These are phyloP conservation scores for Athalia circularis DNA, from an alignment of 2,888 invertebrate species.

Conservation along the genomic window DNA sequence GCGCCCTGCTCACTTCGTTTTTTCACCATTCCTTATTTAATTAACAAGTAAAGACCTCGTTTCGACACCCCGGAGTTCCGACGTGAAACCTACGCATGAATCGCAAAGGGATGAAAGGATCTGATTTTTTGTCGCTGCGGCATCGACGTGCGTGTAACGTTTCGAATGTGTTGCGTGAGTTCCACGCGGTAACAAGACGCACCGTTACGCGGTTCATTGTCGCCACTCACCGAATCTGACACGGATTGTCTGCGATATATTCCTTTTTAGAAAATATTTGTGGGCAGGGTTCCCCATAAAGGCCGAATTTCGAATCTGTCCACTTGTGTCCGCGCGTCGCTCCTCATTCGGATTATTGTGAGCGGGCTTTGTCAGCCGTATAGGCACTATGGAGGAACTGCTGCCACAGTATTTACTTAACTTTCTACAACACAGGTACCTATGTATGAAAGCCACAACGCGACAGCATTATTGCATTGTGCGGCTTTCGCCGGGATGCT, in stretches of 20 bases:
- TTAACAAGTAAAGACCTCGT: slow-evolving; percentile 15
- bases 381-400: no score
- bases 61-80: neutral
- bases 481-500: no score
- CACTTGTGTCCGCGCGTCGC: slow-evolving; percentile 6
- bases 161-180: no score
- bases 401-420: neutral
- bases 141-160: neutral
- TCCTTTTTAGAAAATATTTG: slow-evolving; percentile 25
- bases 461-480: no score
- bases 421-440: neutral
- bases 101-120: slow-evolving; percentile 24
- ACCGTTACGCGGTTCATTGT: neutral
- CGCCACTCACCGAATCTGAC: slow-evolving; percentile 18
- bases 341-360: no score
- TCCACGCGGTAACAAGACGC: neutral
- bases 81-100: no score
- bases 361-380: no score
- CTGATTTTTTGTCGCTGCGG: slow-evolving; percentile 28
- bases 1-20: neutral
- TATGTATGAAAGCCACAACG: no score
- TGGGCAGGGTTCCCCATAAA: neutral
- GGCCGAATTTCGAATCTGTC: slow-evolving; percentile 7
- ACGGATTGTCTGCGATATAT: slow-evolving; percentile 12
- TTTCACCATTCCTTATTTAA: slow-evolving; percentile 7